A percentile compares a stretch with the other conserved stretches of the same genome.
phyloP scores from a whole-genome alignment of 2,888 invertebrate genomes.

The Tryphoninae sp. region DNA sequence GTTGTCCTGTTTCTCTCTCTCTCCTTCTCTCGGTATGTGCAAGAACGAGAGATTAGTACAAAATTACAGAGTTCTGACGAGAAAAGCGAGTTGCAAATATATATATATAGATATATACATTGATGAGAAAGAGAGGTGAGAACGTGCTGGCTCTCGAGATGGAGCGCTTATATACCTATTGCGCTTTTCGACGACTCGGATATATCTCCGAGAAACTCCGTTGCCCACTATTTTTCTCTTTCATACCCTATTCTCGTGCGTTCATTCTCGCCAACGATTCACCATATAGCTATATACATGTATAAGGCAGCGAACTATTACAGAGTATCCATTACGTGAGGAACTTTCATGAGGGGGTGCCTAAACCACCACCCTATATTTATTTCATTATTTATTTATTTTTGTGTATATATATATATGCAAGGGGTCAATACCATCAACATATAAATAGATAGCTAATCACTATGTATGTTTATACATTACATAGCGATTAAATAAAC shows the following conservation, averaged over 20 bases:
- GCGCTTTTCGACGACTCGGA: conserved; percentile 64
- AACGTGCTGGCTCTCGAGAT: conserved; percentile 71
- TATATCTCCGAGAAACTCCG: conserved; percentile 31
- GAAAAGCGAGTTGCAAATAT: conserved; percentile 57
- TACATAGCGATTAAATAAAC: background rate
- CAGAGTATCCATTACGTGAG: background rate
- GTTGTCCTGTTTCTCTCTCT: background rate
- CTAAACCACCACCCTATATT: background rate
- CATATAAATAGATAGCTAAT: background rate
- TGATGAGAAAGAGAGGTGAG: conserved; percentile 73
- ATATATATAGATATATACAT: conserved; percentile 54
- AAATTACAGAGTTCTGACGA: conserved; percentile 76
- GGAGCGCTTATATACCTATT: conserved; percentile 49
- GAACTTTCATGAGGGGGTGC: background rate
- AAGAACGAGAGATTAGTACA: conserved; percentile 74
- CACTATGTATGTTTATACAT: background rate
- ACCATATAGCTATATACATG: background rate
- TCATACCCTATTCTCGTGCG: background rate
- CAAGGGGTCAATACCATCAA: background rate
- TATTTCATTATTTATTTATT: background rate
- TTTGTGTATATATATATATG: background rate
- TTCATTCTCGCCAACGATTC: conserved; percentile 12
- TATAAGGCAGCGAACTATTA: background rate
- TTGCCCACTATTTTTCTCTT: conserved; percentile 16
- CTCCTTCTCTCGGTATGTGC: conserved; percentile 23